Percentiles rank a stretch among this genome's conserved stretches.
phyloP scores from a whole-genome alignment of 2,113 vertebrate genomes.

The Acrocephalus kingi region DNA sequence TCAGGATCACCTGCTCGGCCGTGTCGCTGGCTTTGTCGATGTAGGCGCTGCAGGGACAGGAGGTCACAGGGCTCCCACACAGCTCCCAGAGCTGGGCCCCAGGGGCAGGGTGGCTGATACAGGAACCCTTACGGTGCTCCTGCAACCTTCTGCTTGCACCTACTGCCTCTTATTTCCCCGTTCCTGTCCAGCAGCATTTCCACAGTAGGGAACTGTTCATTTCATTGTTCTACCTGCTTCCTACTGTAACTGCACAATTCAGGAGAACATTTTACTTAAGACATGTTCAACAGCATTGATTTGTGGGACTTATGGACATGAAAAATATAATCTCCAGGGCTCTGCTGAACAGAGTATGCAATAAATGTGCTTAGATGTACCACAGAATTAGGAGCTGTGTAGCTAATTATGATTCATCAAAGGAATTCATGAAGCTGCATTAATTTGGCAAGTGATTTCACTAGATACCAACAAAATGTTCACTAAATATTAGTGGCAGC shows the following conservation, averaged over 20 bases:
- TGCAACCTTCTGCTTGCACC: neutral
- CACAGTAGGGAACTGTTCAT: neutral
- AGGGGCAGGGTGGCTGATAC: neutral
- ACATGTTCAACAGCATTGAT: neutral
- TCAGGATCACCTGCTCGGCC: constrained; percentile 85
- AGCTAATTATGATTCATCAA: constrained; percentile 3
- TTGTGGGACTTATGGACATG: neutral
- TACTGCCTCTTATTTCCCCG: neutral
- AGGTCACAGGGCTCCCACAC: neutral
- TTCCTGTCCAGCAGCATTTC: neutral
- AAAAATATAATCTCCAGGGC: neutral
- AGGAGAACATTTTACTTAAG: neutral
- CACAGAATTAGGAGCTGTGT: neutral
- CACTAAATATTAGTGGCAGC: neutral
- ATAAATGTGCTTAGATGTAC: neutral
- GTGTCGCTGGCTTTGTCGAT: constrained; percentile 93
- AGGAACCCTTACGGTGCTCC: neutral
- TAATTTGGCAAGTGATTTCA: constrained; percentile 3
- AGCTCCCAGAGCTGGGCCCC: neutral
- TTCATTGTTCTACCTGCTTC: neutral
- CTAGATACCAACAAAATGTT: neutral
- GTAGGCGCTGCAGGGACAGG: constrained; percentile 80
- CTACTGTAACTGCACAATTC: neutral
- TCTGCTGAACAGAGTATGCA: neutral
- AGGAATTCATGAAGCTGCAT: neutral